Evolutionary conservation across 2,797 vertebrate species (phyloP).

Genomic region (Melanitta fusca): DNA sequence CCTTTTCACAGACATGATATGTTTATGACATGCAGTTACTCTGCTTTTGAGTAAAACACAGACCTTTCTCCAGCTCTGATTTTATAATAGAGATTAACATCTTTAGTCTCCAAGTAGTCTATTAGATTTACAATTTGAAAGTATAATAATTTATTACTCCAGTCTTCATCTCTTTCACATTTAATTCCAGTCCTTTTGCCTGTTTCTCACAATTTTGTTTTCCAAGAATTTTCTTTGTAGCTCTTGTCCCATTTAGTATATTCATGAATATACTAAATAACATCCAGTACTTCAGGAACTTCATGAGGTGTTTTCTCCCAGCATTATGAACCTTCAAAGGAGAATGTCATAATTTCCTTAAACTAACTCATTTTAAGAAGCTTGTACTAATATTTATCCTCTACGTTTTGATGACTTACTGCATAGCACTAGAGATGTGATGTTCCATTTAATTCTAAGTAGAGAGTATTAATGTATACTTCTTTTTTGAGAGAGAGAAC

Average conservation of each 20-base stretch:
- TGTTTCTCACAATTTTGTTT: neutral
- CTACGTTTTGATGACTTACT: neutral
- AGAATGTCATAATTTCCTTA: rapidly evolving
- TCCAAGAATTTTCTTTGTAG: neutral
- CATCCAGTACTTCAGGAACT: neutral
- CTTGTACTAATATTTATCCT: neutral
- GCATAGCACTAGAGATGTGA: neutral
- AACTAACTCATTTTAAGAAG: neutral
- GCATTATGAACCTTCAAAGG: neutral
- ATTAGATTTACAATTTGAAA: neutral
- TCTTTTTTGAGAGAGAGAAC: neutral
- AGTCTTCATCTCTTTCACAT: neutral
- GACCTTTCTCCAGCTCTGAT: neutral
- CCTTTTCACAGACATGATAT: neutral
- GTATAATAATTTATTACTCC: neutral
- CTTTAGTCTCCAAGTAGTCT: neutral
- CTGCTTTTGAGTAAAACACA: neutral
- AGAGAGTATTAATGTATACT: neutral
- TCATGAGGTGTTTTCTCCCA: neutral
- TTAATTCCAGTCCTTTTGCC: neutral
- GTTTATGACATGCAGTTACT: neutral
- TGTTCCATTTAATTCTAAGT: neutral
- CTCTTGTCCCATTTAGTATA: neutral
- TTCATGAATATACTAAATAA: rapidly evolving
- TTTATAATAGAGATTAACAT: neutral